Percentiles rank a stretch among this genome's conserved stretches.
These are phyloP conservation scores for Neuroterus valhalla DNA, from an alignment of 1,140 invertebrate species.

Conservation along the genomic window DNA sequence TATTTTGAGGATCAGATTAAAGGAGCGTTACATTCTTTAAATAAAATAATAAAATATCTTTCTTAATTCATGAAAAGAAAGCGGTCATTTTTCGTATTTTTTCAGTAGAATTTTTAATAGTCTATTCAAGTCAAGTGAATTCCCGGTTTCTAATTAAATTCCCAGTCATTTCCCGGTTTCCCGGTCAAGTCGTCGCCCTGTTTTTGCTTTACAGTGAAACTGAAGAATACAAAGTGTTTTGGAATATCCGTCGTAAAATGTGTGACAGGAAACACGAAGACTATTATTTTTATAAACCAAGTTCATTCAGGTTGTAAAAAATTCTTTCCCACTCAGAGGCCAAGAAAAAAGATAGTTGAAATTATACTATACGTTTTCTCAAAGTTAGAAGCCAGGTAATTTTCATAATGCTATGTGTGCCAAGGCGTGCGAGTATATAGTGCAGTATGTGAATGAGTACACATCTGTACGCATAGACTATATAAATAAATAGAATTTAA, in stretches of 20 bases:
- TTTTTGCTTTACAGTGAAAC: no score
- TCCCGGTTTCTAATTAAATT: no score
- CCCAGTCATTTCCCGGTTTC: no score
- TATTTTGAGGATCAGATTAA: no score
- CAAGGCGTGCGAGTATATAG: constrained; percentile 4
- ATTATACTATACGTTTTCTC: not conserved
- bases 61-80: no score
- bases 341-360: not conserved
- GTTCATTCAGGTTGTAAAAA: constrained; percentile 10
- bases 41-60: no score
- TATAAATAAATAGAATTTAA: constrained; percentile 2
- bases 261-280: constrained; percentile 7
- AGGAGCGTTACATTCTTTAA: no score
- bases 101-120: no score
- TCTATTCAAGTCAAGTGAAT: no score
- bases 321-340: not conserved
- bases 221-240: not conserved
- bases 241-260: not conserved
- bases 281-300: constrained; percentile 21
- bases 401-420: constrained; percentile 6
- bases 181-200: no score
- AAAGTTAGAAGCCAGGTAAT: not conserved
- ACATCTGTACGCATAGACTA: not conserved
- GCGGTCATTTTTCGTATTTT: no score
- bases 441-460: not conserved